Evolutionary conservation across 2,888 invertebrate species (phyloP), one percentile per base, ranked within the genome.

Genomic region (Thelaira solivaga): DNA sequence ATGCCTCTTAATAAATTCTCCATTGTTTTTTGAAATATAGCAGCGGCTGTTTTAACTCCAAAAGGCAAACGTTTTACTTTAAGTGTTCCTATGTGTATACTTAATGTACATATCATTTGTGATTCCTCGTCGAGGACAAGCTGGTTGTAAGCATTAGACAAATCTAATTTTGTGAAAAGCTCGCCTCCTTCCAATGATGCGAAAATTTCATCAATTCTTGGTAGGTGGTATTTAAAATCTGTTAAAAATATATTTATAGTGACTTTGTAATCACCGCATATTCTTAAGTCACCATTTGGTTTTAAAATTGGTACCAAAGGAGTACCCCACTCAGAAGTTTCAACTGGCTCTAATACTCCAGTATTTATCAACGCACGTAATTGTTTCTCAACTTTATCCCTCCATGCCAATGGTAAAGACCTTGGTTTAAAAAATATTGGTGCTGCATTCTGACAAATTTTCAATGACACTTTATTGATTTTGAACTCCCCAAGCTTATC

Each of bases 1-100:
- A 80, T 75, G 18, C 49, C 69, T 4, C 59, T 51, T 24, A 78
- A 61, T 0, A 80, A 10, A 13, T 69, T 68, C 39, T 80, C 76
- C 24, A 78, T 76, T n/a, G 64, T 75, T 43, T 78, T 69, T 18
- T 77, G 75, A 55, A 75, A 80, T n/a, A 77, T 64, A 4, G 74
- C 53, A 0, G 67, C 65, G 13, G 80, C 74, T 34, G 71, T 29
- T 57, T 74, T 76, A 20, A 69, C 55, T 2, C 79, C 79, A 57
- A 79, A 79, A 6, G 80, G 75, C 24, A 81, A 61, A 36, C 72
- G 53, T 36, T 49, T 67, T 24, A 80, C 72, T 68, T 79, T 81
- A 13, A 75, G 65, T 4, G 55, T 67, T 4, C 74, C 79, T 18
- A 59, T 59, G 26, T 59, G 67, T 0, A 57, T 7, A 26, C 26